Evolutionary conservation across 2,797 vertebrate genomes (phyloP).

Genomic region (Lagodon rhomboides): DNA sequence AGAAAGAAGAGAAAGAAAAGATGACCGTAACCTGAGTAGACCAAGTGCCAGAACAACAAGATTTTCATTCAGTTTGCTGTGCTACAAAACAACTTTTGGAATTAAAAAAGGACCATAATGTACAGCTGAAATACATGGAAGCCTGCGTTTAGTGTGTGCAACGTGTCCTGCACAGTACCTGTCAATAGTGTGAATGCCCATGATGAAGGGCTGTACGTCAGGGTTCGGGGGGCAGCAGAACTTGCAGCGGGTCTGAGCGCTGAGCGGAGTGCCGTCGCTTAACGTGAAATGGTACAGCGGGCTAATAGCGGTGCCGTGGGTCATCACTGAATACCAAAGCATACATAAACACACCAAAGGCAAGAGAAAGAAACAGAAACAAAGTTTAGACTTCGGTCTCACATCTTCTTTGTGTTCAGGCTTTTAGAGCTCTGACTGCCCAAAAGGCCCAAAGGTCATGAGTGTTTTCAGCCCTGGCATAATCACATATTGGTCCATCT

Average conservation of each 20-base stretch:
- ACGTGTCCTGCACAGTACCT: slow-evolving; percentile 82
- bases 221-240: slow-evolving; percentile 96
- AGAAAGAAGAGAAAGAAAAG: slow-evolving; percentile 1
- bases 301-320: slow-evolving; percentile 93
- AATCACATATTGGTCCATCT: background rate
- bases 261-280: slow-evolving; percentile 94
- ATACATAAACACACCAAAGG: slow-evolving; percentile 10
- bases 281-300: slow-evolving; percentile 94
- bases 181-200: slow-evolving; percentile 98
- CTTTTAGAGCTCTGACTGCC: background rate
- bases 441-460: background rate
- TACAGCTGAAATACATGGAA: background rate
- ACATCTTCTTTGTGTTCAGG: slow-evolving; percentile 12
- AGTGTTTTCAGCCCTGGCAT: background rate
- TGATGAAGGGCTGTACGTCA: slow-evolving; percentile 97
- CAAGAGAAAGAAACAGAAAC: slow-evolving; percentile 19
- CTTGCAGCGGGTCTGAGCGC: slow-evolving; percentile 97
- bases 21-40: background rate
- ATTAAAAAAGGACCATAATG: background rate
- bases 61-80: too few species aligned
- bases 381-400: slow-evolving; percentile 25
- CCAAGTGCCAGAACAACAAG: too few species aligned
- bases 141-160: background rate
- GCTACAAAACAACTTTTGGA: background rate
- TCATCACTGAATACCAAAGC: slow-evolving; percentile 89